Evolutionary conservation across 1,140 invertebrate genomes (phyloP), one percentile per base, ranked within the genome.

Genomic region (Cydia amplana): DNA sequence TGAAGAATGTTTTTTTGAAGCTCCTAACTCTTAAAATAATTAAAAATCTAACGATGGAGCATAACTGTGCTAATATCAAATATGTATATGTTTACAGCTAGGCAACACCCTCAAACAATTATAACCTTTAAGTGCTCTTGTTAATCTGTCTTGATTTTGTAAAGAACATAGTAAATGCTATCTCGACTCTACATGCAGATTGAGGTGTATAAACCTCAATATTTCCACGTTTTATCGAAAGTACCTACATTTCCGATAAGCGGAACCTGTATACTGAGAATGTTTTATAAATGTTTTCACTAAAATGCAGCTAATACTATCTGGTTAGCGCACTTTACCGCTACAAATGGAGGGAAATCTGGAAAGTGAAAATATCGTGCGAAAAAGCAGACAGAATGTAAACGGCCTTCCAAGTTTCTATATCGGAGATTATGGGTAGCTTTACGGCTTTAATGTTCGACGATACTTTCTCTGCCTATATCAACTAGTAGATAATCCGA

Each of bases 281-380:
- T 51, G 18, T 60, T 60, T 60, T 60, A 23, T 60, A 60, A 60
- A 23, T n/a, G 18, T 60, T 60, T 60, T 60, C 20, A 60, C 55
- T 60, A 23, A 51, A 51, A 60, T 60, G 10, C 4, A 60, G 7
- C 18, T 23, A 55, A 23, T 23, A 60, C 20, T 16, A 36, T 67
- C 64, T 32, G n/a, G 64, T 67, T 67, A 32, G 64, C 60, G 25
- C 60, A 64, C 64, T 67, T 67, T 32, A 28, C 25, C 23, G 32
- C 77, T 80, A 77, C 75, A 80, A 82, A 85, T 83, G 79, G 79
- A 82, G 83, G 85, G 83, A 87, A 87, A 87, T 79, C 77, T 74
- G 80, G 83, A 85, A 87, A 87, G 86, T 82, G 85, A 84, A 70
- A 81, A 82, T 80, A 78, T 76, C 81, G 82, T 85, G 86, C 77